Conservation (phyloP, 2,797 vertebrate genomes). For the Xenentodon cancila region DNA sequence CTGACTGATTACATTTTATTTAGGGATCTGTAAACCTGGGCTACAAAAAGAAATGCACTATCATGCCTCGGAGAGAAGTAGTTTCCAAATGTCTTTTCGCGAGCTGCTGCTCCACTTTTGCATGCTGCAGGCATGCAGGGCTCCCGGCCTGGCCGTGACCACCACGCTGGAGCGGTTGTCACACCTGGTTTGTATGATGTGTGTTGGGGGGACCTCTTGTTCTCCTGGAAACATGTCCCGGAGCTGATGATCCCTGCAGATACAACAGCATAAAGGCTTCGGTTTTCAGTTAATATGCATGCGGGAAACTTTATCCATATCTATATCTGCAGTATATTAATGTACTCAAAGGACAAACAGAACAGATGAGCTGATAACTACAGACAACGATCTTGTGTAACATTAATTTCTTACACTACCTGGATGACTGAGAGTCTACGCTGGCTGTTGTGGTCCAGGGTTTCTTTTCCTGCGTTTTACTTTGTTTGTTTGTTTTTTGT, state of each 20-base stretch:
- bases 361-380: no score
- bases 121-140: constrained; percentile 53
- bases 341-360: no score
- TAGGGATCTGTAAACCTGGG: constrained; percentile 8
- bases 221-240: constrained; percentile 72
- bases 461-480: no score
- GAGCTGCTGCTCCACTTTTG: constrained; percentile 51
- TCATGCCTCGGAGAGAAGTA: constrained; percentile 31
- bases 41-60: neutral
- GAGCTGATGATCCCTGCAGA: constrained; percentile 56
- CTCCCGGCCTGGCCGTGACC: constrained; percentile 57
- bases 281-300: no score
- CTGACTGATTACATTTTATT: no score
- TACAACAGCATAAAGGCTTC: constrained; percentile 2
- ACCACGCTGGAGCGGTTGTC: constrained; percentile 72
- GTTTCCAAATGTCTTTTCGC: constrained; percentile 33
- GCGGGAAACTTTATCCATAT: no score
- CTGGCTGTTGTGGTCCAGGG: no score
- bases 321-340: no score
- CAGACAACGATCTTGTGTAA: no score
- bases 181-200: constrained; percentile 79
- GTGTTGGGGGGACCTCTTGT: constrained; percentile 72
- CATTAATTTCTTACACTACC: no score
- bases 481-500: no score
- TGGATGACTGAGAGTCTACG: no score